Evolutionary conservation across 2,113 vertebrate species (phyloP).

Genomic region (Phrynosoma platyrhinos): DNA sequence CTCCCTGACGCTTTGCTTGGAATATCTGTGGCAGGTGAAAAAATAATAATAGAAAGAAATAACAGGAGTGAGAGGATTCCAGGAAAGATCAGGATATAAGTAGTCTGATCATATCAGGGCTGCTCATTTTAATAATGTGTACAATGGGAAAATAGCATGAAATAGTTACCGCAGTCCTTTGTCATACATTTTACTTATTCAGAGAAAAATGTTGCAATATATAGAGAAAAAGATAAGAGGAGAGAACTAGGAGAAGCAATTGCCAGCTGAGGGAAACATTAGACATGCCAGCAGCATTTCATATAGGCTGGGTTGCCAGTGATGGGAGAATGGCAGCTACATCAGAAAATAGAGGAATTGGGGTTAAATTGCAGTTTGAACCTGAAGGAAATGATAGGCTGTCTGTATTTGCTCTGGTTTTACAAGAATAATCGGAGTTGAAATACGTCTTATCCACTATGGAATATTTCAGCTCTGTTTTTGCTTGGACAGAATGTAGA

Average conservation of each 20-base stretch:
- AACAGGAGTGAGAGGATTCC: not conserved
- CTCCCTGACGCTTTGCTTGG: slow-evolving; percentile 18
- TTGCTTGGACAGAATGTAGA: not conserved
- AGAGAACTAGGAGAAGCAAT: slow-evolving; percentile 39
- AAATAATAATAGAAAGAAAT: slow-evolving; percentile 51
- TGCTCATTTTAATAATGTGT: not conserved
- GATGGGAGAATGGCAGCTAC: slow-evolving; percentile 29
- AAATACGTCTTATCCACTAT: slow-evolving; percentile 12
- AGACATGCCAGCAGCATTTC: slow-evolving; percentile 22
- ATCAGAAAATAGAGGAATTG: slow-evolving; percentile 40
- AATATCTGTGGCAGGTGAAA: slow-evolving; percentile 60
- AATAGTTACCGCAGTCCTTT: slow-evolving; percentile 48
- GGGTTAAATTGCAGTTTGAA: slow-evolving; percentile 60
- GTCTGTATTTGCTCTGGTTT: slow-evolving; percentile 39
- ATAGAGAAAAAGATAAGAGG: slow-evolving; percentile 31
- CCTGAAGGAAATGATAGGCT: slow-evolving; percentile 50
- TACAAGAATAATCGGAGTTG: slow-evolving; percentile 27
- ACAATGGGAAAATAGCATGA: slow-evolving; percentile 37
- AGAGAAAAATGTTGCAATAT: slow-evolving; percentile 36
- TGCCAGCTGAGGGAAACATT: slow-evolving; percentile 37
- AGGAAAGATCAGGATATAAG: slow-evolving; percentile 43
- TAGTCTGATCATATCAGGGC: slow-evolving; percentile 41
- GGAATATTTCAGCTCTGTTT: not conserved
- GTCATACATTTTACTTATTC: slow-evolving; percentile 38
- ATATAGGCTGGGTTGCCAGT: slow-evolving; percentile 29